phyloP scores from a whole-genome alignment of 2,113 vertebrate species.

The Plestiodon gilberti region DNA sequence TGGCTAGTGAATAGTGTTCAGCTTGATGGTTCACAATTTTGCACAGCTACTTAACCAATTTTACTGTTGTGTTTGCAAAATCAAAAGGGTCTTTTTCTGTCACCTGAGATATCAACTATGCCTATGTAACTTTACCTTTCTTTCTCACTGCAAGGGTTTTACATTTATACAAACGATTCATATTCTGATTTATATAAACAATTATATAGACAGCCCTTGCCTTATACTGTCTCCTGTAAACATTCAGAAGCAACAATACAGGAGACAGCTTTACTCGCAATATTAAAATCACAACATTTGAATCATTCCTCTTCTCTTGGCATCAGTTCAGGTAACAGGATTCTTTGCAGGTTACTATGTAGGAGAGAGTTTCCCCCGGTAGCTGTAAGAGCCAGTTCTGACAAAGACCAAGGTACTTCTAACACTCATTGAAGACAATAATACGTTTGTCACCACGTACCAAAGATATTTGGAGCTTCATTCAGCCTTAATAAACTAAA shows the following conservation, averaged over 20 bases:
- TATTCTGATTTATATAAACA: too few relatives aligned
- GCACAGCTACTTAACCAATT: not conserved
- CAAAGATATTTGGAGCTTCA: conserved; percentile 26
- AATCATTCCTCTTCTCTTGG: too few relatives aligned
- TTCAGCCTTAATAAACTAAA: conserved; percentile 13
- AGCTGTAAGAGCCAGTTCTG: not conserved
- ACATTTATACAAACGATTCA: too few relatives aligned
- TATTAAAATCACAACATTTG: too few relatives aligned
- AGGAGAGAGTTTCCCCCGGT: too few relatives aligned
- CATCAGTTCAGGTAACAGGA: not conserved
- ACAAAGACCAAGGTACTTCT: accelerated
- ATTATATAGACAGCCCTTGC: too few relatives aligned
- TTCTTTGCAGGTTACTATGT: not conserved
- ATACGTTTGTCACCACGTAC: not conserved
- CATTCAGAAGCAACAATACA: too few relatives aligned
- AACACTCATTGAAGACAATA: accelerated
- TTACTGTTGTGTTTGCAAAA: not conserved
- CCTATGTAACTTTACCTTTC: too few relatives aligned
- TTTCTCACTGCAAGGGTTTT: not conserved
- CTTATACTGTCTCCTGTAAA: too few relatives aligned
- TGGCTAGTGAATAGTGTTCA: not conserved
- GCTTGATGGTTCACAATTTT: not conserved
- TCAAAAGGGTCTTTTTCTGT: not conserved
- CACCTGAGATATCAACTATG: not conserved
- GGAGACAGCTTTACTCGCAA: too few relatives aligned